These are phyloP conservation scores for Scleropages formosus DNA, from an alignment of 2,797 vertebrate species.

Conservation along the genomic window DNA sequence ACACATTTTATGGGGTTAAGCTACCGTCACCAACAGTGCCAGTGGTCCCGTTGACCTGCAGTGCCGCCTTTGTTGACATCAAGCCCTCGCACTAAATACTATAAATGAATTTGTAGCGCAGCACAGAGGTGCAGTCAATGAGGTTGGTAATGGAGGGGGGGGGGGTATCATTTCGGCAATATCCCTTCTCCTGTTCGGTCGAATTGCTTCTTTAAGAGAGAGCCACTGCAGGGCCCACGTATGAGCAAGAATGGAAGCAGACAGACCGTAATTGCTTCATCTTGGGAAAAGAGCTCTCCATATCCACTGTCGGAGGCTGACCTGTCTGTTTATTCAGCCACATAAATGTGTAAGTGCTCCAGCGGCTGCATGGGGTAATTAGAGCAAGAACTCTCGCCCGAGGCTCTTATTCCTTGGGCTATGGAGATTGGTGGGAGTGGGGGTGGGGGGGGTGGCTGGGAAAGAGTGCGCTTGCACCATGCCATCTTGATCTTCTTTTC, in stretches of 20 bases:
- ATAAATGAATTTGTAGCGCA: too few relatives aligned
- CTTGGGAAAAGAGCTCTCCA: too few relatives aligned
- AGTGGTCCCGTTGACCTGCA: background rate
- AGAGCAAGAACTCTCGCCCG: background rate
- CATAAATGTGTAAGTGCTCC: background rate
- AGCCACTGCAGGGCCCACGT: too few relatives aligned
- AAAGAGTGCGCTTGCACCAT: background rate
- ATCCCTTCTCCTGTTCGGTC: background rate
- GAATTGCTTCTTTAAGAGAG: background rate
- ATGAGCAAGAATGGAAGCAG: background rate
- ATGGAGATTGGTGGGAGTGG: too few relatives aligned
- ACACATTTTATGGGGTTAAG: too few relatives aligned
- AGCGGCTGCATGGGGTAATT: background rate
- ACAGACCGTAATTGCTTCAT: slow-evolving; percentile 12
- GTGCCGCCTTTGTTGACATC: too few relatives aligned
- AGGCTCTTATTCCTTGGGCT: background rate
- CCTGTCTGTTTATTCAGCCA: background rate
- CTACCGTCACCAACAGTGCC: too few relatives aligned
- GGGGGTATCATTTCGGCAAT: too few relatives aligned
- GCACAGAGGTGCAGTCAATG: too few relatives aligned
- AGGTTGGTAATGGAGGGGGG: too few relatives aligned
- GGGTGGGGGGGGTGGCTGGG: too few relatives aligned
- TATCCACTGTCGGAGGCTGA: slow-evolving; percentile 6
- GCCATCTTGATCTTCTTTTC: background rate
- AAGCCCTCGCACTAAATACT: too few relatives aligned